phyloP scores from a whole-genome alignment of 2,888 invertebrate species.

The Podabrus alpinus region DNA sequence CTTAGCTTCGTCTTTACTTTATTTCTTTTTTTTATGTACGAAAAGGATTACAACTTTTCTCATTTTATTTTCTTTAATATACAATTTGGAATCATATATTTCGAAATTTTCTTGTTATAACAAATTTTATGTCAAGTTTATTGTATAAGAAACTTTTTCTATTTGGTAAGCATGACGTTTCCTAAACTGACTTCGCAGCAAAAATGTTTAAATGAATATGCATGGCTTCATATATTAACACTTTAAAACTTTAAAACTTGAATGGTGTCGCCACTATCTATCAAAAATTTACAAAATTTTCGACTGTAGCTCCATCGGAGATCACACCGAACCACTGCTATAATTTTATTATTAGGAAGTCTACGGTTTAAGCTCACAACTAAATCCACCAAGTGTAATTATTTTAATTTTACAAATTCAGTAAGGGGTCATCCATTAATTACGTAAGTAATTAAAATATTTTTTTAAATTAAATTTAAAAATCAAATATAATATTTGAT shows the following conservation, averaged over 20 bases:
- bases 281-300: too few species aligned
- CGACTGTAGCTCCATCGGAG: too few species aligned
- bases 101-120: background rate
- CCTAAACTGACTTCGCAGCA: background rate
- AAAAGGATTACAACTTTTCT: background rate
- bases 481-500: too few species aligned
- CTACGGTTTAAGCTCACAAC: too few species aligned
- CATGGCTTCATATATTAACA: background rate
- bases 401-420: too few species aligned
- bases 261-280: too few species aligned
- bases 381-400: too few species aligned
- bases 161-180: background rate
- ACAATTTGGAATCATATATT: background rate
- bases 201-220: background rate
- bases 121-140: background rate
- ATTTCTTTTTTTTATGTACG: background rate
- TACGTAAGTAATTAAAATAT: too few species aligned
- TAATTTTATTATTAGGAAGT: too few species aligned
- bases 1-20: background rate
- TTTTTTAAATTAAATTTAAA: too few species aligned
- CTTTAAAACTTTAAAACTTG: background rate
- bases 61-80: background rate
- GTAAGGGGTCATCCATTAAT: too few species aligned
- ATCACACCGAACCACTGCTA: too few species aligned
- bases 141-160: background rate